Evolutionary conservation across 2,113 vertebrate genomes (phyloP).

Genomic region (Furnarius figulus): DNA sequence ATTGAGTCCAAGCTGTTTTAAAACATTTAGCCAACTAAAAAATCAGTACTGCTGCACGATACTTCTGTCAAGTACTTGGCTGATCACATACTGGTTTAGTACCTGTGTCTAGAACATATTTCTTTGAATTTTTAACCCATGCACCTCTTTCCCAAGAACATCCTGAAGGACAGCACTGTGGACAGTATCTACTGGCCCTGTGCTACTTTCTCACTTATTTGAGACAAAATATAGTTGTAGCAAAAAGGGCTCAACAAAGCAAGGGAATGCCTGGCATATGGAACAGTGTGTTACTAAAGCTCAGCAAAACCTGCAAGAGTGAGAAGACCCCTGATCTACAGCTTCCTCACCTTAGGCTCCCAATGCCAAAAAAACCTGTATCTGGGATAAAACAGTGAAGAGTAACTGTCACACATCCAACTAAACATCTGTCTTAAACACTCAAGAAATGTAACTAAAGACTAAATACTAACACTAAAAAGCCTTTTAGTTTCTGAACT

Average conservation of each 20-base stretch:
- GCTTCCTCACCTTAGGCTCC: fast-evolving
- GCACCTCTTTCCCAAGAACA: background rate
- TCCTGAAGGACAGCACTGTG: background rate
- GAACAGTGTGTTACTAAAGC: background rate
- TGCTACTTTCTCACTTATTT: background rate
- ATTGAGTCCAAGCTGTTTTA: background rate
- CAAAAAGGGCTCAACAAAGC: background rate
- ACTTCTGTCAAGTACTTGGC: background rate
- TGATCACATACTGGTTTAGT: background rate
- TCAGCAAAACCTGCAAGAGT: background rate
- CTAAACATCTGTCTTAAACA: background rate
- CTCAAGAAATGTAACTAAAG: background rate
- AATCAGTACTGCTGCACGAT: background rate
- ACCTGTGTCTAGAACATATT: background rate
- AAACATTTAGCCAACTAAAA: background rate
- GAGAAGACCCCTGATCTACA: background rate
- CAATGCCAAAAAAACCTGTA: fast-evolving
- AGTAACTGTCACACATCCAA: background rate
- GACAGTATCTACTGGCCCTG: background rate
- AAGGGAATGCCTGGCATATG: background rate
- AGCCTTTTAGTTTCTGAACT: background rate
- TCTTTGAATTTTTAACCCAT: background rate
- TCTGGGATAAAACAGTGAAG: background rate
- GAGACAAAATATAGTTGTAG: background rate
- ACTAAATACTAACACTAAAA: background rate